Evolutionary conservation across 1,140 invertebrate species (phyloP), one percentile per base, ranked within the genome.

Genomic region (Colletes gigas): DNA sequence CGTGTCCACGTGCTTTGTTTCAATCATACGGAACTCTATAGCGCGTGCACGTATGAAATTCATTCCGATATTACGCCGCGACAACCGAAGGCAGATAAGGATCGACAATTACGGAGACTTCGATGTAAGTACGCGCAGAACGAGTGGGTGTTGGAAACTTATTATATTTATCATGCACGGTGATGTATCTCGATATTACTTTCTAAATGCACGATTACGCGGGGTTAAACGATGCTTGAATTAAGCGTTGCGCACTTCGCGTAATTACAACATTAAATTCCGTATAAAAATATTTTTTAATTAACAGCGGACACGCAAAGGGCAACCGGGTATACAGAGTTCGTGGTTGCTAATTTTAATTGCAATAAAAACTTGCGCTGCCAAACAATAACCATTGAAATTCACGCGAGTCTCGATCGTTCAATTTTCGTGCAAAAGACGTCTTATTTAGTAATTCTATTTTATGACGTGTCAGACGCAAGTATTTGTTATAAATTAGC

Each of bases 1-100:
- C 67, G 60, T 67, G 78, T 78, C 69, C 87, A 83, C 82, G 75
- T 87, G 84, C 69, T 73, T 83, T 73, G 72, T 78, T 70, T 66
- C 44, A 78, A 76, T 71, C 55, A 57, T n/a, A 59, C 39, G 4
- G 66, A 44, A 19, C 9, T 47, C 4, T 17, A 10, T 73, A 0
- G 14, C 6, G 21, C 19, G 44, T 47, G 1, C 52, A 5, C 60
- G 10, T 3, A 19, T 4, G 17, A 71, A 62, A 60, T 76, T 76
- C 54, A 14, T 52, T 54, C 47, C 39, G 65, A 68, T 41, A 12
- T 19, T 65, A 30, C 17, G 9, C 21, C 14, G 50, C 30, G 30
- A 54, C 21, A 55, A 70, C 41, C 6, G 52, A 41, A 17, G 19
- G 12, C 4, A 3, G 50, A 19, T 21, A 15, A 54, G 30, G 15